Base-by-base conservation (phyloP, 2,888 invertebrate species). In the Folsomia manolachei region DNA sequence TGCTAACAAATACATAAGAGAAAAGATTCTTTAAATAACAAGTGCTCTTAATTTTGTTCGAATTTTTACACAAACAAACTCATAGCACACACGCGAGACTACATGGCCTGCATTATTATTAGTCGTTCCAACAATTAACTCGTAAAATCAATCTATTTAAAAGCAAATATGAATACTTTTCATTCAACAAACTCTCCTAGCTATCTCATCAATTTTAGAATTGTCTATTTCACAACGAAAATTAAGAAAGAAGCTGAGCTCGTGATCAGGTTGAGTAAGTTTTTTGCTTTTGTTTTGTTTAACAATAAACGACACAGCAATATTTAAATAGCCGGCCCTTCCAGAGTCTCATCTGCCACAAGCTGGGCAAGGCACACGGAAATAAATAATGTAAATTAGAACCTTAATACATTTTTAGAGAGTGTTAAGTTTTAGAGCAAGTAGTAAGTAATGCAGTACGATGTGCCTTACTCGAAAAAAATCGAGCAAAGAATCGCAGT, bases 331-430 rank as follows among this genome's bases (percentile, higher is more conserved):
- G 64, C 65, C 24, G 65, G 52, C 7, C 7, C 7, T n/a, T 9
- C 7, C 4, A 39, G 39, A 26, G 27, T 64, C 64, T 64, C 39
- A 14, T 9, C 27, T 64, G 64, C 64, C 64, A 25, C 64, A 64
- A 62, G 67, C 73, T 75, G 70, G 70, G 64, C 72, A 76, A 76
- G 76, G 76, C 76, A 76, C 76, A 74, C 70, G 76, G 76, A 76
- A 76, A 73, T 68, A 71, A 73, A 71, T 73, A 69, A 51, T 72
- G 64, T 69, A 72, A 70, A 72, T 68, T 67, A 72, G 71, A 66
- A 68, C 63, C 65, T 27, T 61, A 24, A 70, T 64, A 27, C 51
- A 63, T 53, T 24, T 68, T 27, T 71, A 66, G 66, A 60, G 61
- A 66, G 27, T 69, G 61, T 60, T 66, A 66, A 39, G 64, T 66